Conservation (phyloP, 2,797 vertebrate species). For the Microcaecilia unicolor region DNA sequence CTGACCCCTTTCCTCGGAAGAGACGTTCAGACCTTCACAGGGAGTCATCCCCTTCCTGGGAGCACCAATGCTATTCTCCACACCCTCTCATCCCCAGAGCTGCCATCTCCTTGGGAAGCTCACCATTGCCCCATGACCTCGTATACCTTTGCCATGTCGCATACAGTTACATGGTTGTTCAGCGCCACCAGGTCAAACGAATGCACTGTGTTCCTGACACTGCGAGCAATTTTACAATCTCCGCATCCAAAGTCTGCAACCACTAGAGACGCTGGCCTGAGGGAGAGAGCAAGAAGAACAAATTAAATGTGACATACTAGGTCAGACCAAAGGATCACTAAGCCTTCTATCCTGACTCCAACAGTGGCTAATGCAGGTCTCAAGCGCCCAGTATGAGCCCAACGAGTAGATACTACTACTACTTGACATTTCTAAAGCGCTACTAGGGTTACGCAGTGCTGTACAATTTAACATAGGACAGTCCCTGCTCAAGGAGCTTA, state of each 20-base stretch:
- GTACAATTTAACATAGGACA: no score
- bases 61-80: no score
- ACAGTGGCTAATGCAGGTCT: no score
- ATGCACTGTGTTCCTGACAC: constrained; percentile 78
- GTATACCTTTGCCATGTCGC: constrained; percentile 87
- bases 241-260: constrained; percentile 93
- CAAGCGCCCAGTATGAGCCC: neutral
- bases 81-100: neutral
- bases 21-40: no score
- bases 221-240: constrained; percentile 77
- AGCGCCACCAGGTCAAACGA: constrained; percentile 79
- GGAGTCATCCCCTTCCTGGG: no score
- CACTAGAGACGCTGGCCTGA: constrained; percentile 70
- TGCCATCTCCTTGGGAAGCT: neutral
- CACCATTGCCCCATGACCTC: neutral
- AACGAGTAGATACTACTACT: no score
- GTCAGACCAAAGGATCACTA: rapidly evolving
- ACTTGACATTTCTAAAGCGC: no score
- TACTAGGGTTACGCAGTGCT: no score
- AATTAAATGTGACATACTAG: neutral
- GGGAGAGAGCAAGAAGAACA: neutral
- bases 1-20: neutral
- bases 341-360: no score
- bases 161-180: constrained; percentile 72
- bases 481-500: no score